Evolutionary conservation across 2,797 vertebrate genomes (phyloP).

Genomic region (Eurystomus glaucurus): DNA sequence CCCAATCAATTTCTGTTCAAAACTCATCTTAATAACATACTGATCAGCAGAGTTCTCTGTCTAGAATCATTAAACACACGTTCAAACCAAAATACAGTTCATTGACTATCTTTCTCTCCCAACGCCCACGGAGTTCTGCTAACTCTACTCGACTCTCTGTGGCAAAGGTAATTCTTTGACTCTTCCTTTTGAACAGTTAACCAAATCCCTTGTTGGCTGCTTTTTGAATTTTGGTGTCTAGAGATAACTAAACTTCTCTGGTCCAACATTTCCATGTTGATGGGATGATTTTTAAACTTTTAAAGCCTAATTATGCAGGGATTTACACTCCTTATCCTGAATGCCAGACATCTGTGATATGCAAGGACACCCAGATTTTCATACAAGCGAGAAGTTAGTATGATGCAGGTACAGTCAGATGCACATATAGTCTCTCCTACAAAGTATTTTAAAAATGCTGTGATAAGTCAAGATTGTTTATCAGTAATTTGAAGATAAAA

Average conservation of each 20-base stretch:
- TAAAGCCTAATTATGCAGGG: background rate
- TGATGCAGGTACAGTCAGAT: fast-evolving
- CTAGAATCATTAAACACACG: background rate
- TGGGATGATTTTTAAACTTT: background rate
- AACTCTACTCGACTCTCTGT: background rate
- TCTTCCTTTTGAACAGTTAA: background rate
- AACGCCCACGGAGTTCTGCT: background rate
- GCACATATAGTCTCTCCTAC: background rate
- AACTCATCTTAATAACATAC: background rate
- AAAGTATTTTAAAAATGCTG: background rate
- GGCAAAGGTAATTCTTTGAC: background rate
- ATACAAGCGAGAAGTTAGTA: background rate
- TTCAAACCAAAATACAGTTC: background rate
- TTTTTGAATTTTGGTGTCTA: background rate
- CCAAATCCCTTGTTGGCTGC: background rate
- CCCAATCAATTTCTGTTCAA: background rate
- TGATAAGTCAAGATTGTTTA: background rate
- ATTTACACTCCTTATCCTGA: background rate
- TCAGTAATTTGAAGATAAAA: background rate
- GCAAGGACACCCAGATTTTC: background rate
- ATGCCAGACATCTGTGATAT: background rate
- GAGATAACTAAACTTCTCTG: background rate
- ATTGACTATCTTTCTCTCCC: background rate
- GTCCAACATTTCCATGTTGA: background rate
- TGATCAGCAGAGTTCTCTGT: background rate